These are phyloP conservation scores for Panzeria rudis DNA, from an alignment of 2,888 invertebrate species.

Conservation along the genomic window DNA sequence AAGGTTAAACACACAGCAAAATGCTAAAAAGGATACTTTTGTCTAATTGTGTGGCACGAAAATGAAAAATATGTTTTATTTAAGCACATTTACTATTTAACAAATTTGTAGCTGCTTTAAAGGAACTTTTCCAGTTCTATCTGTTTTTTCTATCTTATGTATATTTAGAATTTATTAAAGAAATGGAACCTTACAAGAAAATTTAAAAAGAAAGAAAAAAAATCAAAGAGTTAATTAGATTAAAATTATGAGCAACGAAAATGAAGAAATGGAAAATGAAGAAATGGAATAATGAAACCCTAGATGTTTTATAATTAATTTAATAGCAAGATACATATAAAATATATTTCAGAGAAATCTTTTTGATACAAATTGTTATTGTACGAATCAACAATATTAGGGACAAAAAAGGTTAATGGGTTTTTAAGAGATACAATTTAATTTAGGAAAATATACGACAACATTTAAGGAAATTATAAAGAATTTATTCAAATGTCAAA, in stretches of 20 bases:
- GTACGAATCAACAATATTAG: neutral
- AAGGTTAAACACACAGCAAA: slow-evolving; percentile 15
- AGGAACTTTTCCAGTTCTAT: neutral
- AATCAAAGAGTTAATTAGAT: slow-evolving; percentile 58
- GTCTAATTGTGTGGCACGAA: slow-evolving; percentile 35
- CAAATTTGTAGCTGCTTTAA: slow-evolving; percentile 52
- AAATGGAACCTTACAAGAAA: neutral
- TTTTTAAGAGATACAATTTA: slow-evolving; percentile 56
- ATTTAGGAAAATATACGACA: neutral
- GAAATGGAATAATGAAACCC: slow-evolving; percentile 18
- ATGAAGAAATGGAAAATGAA: neutral
- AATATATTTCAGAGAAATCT: slow-evolving; percentile 1
- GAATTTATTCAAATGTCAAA: slow-evolving; percentile 7
- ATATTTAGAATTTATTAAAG: slow-evolving; percentile 58
- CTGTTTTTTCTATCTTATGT: slow-evolving; percentile 24
- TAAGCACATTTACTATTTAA: slow-evolving; percentile 66
- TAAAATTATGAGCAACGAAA: slow-evolving; percentile 27
- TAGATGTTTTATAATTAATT: slow-evolving; percentile 50
- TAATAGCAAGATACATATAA: slow-evolving; percentile 20
- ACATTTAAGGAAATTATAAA: slow-evolving; percentile 9
- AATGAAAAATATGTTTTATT: slow-evolving; percentile 67
- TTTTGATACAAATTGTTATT: neutral
- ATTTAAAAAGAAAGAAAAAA: neutral
- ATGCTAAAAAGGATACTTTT: neutral
- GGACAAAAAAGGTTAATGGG: slow-evolving; percentile 65